Percentiles rank a stretch among this genome's conserved stretches.
Conservation (phyloP, 2,113 vertebrate genomes). For the Oreochromis tanganicae region DNA sequence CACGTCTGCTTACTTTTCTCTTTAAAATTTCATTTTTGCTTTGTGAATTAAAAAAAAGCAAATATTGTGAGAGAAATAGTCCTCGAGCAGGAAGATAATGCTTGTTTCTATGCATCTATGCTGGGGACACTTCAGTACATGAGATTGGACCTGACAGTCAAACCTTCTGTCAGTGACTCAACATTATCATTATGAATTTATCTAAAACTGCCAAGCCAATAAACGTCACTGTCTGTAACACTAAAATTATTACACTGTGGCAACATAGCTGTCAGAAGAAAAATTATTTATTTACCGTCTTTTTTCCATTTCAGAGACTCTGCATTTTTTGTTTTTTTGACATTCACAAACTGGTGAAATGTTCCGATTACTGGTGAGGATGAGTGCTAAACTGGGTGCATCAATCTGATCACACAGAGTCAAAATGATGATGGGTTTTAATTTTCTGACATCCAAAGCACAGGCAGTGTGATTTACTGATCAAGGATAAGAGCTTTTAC, state of each 20-base stretch:
- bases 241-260: not conserved
- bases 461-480: not conserved
- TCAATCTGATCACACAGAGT: not conserved
- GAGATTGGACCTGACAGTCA: not conserved
- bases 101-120: not conserved
- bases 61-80: not conserved
- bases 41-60: not conserved
- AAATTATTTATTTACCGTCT: not conserved
- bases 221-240: rapidly evolving
- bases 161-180: not conserved
- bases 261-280: not conserved
- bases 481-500: not conserved
- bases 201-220: not conserved
- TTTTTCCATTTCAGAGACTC: not conserved
- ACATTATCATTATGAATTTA: not conserved
- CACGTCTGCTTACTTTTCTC: not conserved
- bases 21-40: not conserved
- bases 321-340: not conserved
- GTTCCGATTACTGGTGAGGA: not conserved
- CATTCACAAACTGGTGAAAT: not conserved
- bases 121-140: not conserved
- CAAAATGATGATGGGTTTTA: not conserved
- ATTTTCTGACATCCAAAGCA: not conserved
- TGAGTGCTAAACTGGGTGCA: not conserved
- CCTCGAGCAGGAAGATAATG: not conserved